Base-by-base conservation (phyloP, 2,888 invertebrate species). In the Spialia ferax region DNA sequence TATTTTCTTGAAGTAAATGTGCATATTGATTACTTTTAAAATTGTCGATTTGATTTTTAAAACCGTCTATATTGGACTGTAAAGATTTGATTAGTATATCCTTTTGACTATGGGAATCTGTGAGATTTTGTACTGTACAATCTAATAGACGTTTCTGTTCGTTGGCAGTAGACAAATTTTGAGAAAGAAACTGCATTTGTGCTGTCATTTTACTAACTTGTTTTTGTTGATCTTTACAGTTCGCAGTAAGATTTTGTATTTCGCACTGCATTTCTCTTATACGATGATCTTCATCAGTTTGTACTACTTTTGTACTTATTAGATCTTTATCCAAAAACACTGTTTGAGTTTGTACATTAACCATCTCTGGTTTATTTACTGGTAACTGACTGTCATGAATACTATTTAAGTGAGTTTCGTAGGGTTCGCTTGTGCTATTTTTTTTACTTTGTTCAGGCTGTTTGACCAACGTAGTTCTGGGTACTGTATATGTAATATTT, bases 111-210 rank as follows among this genome's bases (percentile, higher is more conserved):
- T 85, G 80, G 0, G 78, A 75, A 54, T 83, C 81, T 29, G 82
- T 83, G 0, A 94, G 71, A 11, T 76, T 79, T 69, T 83, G 80
- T 45, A 93, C 75, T 64, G 80, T 86, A 7, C 79, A 73, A 71
- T 87, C 84, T 26, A 88, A 82, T 66, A 83, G 81, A 0, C 78
- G 71, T 67, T 92, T 89, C 73, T 94, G 90, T 5, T 85, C 81
- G 68, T 89, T 91, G 5, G 88, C 79, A 63, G 75, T 75, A 0
- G 85, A 73, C 45, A 91, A 79, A 52, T 89, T 85, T 63, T 87
- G 81, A 18, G 86, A 80, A 70, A 11, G 84, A 35, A 22, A 54
- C 38, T 82, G 38, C 91, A 72, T 50, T 74, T 74, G 55, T 56
- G 23, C 13, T 42, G 90, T 73, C 4, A 91, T 85, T 72, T 91